Evolutionary conservation across 2,113 vertebrate species (phyloP).

Genomic region (Hypocryptadius cinnamomeus): DNA sequence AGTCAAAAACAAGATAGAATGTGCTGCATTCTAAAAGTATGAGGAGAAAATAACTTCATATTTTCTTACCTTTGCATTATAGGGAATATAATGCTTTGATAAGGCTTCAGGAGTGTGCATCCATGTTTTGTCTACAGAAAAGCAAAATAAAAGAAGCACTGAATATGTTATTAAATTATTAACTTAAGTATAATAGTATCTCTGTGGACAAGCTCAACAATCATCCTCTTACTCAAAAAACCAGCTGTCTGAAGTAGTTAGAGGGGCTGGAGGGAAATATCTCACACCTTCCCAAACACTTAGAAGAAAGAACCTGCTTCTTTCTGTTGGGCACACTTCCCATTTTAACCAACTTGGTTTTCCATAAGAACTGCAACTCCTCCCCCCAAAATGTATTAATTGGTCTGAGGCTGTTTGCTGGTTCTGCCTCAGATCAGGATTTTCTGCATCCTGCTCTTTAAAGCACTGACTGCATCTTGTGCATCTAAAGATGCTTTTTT

Average conservation of each 20-base stretch:
- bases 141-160: constrained; percentile 56
- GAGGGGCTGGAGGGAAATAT: neutral
- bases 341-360: neutral
- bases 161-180: constrained; percentile 7
- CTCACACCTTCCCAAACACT: neutral
- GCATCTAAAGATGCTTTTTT: neutral
- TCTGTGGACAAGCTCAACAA: neutral
- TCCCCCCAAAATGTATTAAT: neutral
- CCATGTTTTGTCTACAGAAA: constrained; percentile 96
- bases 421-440: neutral
- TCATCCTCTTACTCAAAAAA: neutral
- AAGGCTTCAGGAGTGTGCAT: constrained; percentile 97
- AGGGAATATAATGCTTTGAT: constrained; percentile 96
- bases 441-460: neutral
- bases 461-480: neutral
- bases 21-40: neutral
- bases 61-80: constrained; percentile 92
- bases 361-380: neutral
- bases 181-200: neutral
- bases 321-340: neutral
- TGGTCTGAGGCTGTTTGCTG: neutral
- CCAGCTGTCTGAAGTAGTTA: neutral
- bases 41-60: neutral
- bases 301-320: neutral
- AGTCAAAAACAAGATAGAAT: neutral